Conservation (phyloP, 2,797 vertebrate species). For the Champsocephalus esox region DNA sequence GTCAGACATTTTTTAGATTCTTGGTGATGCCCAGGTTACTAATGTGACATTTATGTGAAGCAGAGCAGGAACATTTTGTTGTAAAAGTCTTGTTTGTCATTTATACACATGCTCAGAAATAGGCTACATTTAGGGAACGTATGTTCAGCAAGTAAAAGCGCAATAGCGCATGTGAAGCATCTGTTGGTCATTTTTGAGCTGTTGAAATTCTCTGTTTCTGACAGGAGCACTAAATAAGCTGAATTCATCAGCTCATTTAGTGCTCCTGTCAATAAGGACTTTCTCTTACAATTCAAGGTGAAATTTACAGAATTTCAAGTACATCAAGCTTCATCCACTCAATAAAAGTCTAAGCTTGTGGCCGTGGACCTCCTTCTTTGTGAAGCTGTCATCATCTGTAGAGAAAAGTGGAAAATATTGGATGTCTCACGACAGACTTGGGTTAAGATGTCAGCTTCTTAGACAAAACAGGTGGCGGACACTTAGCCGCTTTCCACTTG, state of each 20-base stretch:
- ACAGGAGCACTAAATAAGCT: not conserved
- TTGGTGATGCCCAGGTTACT: not conserved
- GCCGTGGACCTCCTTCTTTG: not conserved
- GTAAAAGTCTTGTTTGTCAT: not conserved
- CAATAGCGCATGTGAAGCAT: not conserved
- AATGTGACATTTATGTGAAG: conserved; percentile 11
- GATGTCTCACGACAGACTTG: not conserved
- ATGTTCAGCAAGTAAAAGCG: not conserved
- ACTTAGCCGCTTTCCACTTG: conserved; percentile 6
- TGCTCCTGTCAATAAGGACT: not conserved
- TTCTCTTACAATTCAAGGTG: not conserved
- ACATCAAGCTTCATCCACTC: conserved; percentile 8
- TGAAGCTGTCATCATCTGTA: conserved; percentile 14
- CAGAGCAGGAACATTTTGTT: not conserved
- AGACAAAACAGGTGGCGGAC: conserved; percentile 11
- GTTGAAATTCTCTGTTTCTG: not conserved
- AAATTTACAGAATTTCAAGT: conserved; percentile 11
- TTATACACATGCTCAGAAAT: not conserved
- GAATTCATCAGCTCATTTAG: not conserved
- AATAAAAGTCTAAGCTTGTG: conserved; percentile 6
- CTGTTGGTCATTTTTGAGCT: not conserved
- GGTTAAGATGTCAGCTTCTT: not conserved
- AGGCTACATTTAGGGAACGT: not conserved
- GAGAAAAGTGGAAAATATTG: not conserved
- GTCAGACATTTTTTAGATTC: conserved; percentile 11